A percentile compares a stretch with the other conserved stretches of the same genome.
phyloP scores from a whole-genome alignment of 2,888 invertebrate genomes.

The Eristalis tenax region DNA sequence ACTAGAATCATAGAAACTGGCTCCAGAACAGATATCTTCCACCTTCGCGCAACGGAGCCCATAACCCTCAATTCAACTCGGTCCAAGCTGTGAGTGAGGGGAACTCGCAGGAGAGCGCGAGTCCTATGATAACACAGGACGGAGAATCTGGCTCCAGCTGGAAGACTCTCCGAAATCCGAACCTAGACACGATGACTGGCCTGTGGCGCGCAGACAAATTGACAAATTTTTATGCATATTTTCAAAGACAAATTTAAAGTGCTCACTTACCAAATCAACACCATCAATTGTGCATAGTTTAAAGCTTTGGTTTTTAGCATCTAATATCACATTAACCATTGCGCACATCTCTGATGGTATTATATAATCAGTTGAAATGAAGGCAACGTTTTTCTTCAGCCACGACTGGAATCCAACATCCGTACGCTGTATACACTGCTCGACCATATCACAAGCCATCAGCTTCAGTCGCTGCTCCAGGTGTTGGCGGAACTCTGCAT shows the following conservation, averaged over 20 bases:
- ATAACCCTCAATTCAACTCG: too few species aligned
- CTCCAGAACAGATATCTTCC: too few species aligned
- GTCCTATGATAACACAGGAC: too few species aligned
- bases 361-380: conserved; percentile 98
- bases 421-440: conserved; percentile 96
- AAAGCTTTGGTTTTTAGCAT: conserved; percentile 97
- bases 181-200: too few species aligned
- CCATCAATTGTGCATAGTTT: conserved; percentile 98
- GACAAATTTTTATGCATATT: too few species aligned
- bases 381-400: conserved; percentile 95
- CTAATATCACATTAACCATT: conserved; percentile 99
- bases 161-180: too few species aligned
- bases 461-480: conserved; percentile 97
- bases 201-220: too few species aligned
- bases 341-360: conserved; percentile 99
- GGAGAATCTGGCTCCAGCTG: too few species aligned
- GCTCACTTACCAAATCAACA: conserved; percentile 92
- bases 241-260: background rate
- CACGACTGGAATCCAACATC: conserved; percentile 94
- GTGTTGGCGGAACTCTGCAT: conserved; percentile 97
- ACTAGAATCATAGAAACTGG: too few species aligned
- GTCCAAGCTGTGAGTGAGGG: too few species aligned
- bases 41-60: too few species aligned
- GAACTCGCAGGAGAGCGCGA: too few species aligned
- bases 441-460: conserved; percentile 99